These are phyloP conservation scores for Hylomyscus alleni DNA, from an alignment of 2,797 vertebrate species.

Conservation along the genomic window DNA sequence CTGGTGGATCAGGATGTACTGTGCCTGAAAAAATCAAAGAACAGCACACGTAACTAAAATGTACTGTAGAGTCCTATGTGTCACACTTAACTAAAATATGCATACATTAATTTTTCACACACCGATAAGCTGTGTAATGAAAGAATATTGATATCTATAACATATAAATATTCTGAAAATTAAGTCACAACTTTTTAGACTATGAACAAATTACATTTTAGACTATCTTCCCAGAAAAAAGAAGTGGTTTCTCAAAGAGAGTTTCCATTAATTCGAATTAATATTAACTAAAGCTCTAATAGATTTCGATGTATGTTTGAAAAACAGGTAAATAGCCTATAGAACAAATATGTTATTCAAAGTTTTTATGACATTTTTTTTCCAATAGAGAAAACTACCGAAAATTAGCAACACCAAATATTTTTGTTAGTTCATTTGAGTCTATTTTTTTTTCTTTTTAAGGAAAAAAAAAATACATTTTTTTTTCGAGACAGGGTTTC, in stretches of 20 bases:
- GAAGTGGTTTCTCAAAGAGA: neutral
- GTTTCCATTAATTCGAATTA: neutral
- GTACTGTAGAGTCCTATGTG: fast-evolving
- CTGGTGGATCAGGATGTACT: slow-evolving; percentile 99
- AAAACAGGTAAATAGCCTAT: neutral
- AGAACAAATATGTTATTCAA: neutral
- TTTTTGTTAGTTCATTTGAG: neutral
- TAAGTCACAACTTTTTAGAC: neutral
- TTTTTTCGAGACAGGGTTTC: too few relatives aligned
- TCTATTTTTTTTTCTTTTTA: neutral
- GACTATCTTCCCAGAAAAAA: neutral
- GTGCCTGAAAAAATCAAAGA: slow-evolving; percentile 89
- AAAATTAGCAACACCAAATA: neutral
- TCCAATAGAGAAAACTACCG: neutral
- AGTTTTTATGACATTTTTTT: neutral
- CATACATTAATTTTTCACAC: neutral
- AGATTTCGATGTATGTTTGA: neutral
- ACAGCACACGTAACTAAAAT: neutral
- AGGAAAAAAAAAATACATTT: neutral
- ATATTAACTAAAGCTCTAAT: neutral
- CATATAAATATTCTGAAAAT: neutral
- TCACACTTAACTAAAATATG: neutral
- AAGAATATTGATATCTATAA: neutral
- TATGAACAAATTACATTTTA: neutral
- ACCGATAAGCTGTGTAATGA: neutral